These are phyloP conservation scores for Limnephilus rhombicus DNA, from an alignment of 2,888 invertebrate species.

Conservation along the genomic window DNA sequence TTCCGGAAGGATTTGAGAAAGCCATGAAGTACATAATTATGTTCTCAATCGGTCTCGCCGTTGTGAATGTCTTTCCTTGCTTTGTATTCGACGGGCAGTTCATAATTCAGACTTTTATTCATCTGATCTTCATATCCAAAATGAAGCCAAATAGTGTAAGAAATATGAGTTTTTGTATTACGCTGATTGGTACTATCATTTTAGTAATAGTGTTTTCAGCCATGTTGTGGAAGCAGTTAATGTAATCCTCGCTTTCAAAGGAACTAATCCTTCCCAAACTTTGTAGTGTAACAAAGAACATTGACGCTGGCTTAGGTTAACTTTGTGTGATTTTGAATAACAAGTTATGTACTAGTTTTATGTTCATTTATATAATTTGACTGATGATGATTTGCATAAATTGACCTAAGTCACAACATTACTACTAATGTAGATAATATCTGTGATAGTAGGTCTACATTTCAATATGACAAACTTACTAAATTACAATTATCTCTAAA, in stretches of 20 bases:
- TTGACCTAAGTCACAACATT: slow-evolving; percentile 14
- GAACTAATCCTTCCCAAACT: background rate
- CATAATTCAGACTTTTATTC: slow-evolving; percentile 85
- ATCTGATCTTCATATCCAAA: slow-evolving; percentile 76
- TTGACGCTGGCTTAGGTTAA: background rate
- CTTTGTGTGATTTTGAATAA: background rate
- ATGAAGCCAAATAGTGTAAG: slow-evolving; percentile 78
- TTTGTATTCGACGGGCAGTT: slow-evolving; percentile 96
- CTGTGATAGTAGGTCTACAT: slow-evolving; percentile 40
- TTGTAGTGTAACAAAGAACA: background rate
- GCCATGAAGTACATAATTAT: slow-evolving; percentile 89
- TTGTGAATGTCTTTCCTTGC: slow-evolving; percentile 95
- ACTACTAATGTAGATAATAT: slow-evolving; percentile 35
- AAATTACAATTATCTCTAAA: background rate
- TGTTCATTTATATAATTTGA: slow-evolving; percentile 6
- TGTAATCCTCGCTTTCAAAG: slow-evolving; percentile 65
- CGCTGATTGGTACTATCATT: slow-evolving; percentile 85
- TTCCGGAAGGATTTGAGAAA: slow-evolving; percentile 84
- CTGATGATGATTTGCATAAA: background rate
- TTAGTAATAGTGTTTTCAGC: slow-evolving; percentile 82
- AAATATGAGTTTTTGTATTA: slow-evolving; percentile 83
- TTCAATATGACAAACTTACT: background rate
- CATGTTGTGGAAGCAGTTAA: slow-evolving; percentile 74
- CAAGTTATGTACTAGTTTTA: background rate
- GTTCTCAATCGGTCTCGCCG: slow-evolving; percentile 92